Conservation (phyloP, 37 sponge, comb jelly and placozoan species). For the Diacarnus erythraeanus region DNA sequence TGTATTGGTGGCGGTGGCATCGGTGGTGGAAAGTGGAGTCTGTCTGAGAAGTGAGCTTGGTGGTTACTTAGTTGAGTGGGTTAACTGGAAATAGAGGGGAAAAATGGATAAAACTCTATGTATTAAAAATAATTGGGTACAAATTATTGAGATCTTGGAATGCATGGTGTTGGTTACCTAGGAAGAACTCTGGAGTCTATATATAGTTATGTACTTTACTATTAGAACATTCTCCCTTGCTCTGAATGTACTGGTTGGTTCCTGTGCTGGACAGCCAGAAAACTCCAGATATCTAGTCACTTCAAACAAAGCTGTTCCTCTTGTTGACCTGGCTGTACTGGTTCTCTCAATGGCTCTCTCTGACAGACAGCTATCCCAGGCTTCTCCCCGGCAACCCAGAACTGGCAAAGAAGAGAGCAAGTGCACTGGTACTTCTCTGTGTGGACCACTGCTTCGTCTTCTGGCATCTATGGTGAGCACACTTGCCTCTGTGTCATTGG, state of each 20-base stretch:
- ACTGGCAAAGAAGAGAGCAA: neutral
- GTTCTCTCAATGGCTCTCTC: neutral
- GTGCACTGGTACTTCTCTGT: constrained; percentile 7
- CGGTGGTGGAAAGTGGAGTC: constrained; percentile 1
- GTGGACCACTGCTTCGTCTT: constrained; percentile 42
- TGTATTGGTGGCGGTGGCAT: neutral
- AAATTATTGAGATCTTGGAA: no score
- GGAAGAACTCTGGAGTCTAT: no score
- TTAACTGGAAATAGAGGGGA: no score
- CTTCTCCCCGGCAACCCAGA: neutral
- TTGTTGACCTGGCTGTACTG: constrained; percentile 38
- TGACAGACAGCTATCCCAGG: neutral
- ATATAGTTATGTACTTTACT: no score
- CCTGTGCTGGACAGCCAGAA: constrained; percentile 28
- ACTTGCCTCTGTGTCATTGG: neutral
- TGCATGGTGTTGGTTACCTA: no score
- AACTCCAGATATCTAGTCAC: constrained; percentile 34
- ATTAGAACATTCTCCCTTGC: constrained; percentile 32
- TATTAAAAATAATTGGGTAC: no score
- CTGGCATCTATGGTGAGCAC: constrained; percentile 41
- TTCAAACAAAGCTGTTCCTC: constrained; percentile 27
- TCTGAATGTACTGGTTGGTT: constrained; percentile 5
- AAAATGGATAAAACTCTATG: no score
- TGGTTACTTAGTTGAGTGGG: no score
- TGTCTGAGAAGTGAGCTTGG: constrained; percentile 26